Evolutionary conservation across 2,113 vertebrate species (phyloP), one percentile per base, ranked within the genome.

Genomic region (Prinia subflava): DNA sequence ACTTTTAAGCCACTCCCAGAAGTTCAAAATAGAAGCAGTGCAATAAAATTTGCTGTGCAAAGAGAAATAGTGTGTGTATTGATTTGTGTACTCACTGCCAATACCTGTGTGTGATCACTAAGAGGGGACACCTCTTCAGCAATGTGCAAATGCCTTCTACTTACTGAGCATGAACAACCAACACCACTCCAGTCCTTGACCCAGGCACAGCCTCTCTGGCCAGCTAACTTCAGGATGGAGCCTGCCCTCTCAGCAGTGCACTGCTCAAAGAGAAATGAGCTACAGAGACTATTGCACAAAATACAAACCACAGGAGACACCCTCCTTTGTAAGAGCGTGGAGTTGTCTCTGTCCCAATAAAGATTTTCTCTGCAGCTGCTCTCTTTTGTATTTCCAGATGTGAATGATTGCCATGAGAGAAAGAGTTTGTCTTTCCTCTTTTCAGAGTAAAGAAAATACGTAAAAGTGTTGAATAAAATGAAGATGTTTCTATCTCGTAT

Each of bases 1-100:
- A n/a, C 11, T 41, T 68, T 60, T 31, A 68, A 89, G 47, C n/a
- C 28, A 11, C 19, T 68, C 37, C 22, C 56, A 82, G 49, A 73
- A 65, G 46, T 60, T 83, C 77, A 76, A 96, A 89, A 60, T n/a
- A 68, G 24, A 56, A 89, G 37, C 77, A 91, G 28, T 50, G 57
- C 77, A 82, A 84, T 91, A 92, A 95, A 84, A 91, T 47, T 27
- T 90, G 68, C 52, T 83, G 83, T 69, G 71, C 42, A 67, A 81
- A 27, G 56, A 86, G 27, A 33, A 88, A 62, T 17, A 53, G 21
- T 5, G 3, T 33, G 25, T 35, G 20, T 13, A 92, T 70, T 89
- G 88, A 89, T 92, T 80, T 81, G 59, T 87, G 71, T 16, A 11
- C 30, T 90, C 50, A 10, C 67, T 93, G 79, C 71, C 76, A 90